phyloP scores from a whole-genome alignment of 2,113 vertebrate genomes.

The Elgaria multicarinata region DNA sequence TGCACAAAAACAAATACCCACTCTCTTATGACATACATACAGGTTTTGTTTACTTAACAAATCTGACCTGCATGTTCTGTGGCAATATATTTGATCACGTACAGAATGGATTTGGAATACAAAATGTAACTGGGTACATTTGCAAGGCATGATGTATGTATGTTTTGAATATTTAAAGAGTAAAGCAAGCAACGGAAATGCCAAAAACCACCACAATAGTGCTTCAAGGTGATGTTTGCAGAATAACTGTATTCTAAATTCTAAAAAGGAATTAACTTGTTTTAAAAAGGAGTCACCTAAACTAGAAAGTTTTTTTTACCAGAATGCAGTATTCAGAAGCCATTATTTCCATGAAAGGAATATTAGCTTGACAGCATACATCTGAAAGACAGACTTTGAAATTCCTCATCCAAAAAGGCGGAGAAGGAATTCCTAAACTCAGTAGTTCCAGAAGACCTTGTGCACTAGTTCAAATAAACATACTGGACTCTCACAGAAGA shows the following conservation, averaged over 20 bases:
- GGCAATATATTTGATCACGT: slow-evolving; percentile 37
- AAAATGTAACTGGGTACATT: slow-evolving; percentile 49
- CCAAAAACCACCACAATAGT: slow-evolving; percentile 56
- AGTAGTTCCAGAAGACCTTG: background rate
- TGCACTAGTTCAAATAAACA: background rate
- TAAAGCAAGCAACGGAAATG: slow-evolving; percentile 67
- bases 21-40: background rate
- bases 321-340: background rate
- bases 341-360: background rate
- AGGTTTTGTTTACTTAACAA: slow-evolving; percentile 13
- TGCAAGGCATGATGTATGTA: slow-evolving; percentile 26
- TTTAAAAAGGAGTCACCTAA: slow-evolving; percentile 52
- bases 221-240: slow-evolving; percentile 62
- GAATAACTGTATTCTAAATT: slow-evolving; percentile 23
- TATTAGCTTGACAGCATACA: background rate
- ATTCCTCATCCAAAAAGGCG: background rate
- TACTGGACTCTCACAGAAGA: background rate
- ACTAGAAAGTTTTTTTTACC: background rate
- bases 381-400: background rate
- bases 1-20: slow-evolving; percentile 13
- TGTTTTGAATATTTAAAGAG: slow-evolving; percentile 65
- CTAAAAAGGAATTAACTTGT: slow-evolving; percentile 13
- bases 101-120: slow-evolving; percentile 49
- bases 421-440: background rate
- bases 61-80: slow-evolving; percentile 33